phyloP scores from a whole-genome alignment of 2,113 vertebrate genomes.

The Pelusios castaneus region DNA sequence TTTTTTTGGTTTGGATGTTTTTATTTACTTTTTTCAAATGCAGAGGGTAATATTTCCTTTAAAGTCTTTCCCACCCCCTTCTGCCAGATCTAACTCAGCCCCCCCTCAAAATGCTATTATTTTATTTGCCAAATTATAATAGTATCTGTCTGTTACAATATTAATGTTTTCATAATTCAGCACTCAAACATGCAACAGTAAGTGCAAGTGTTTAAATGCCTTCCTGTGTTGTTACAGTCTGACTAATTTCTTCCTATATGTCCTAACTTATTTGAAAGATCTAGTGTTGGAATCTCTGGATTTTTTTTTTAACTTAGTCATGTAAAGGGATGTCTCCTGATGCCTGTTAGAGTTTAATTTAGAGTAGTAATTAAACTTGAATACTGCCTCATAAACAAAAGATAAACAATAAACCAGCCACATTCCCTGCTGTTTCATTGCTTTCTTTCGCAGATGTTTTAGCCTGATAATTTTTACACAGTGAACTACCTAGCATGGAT shows the following conservation, averaged over 20 bases:
- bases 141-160: constrained; percentile 63
- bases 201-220: constrained; percentile 67
- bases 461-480: constrained; percentile 94
- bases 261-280: constrained; percentile 77
- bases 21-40: constrained; percentile 30
- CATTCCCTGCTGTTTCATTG: constrained; percentile 97
- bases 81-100: constrained; percentile 12
- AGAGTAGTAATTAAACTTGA: constrained; percentile 99
- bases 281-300: constrained; percentile 70
- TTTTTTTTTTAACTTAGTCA: constrained; percentile 76
- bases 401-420: constrained; percentile 98
- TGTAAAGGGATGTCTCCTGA: constrained; percentile 91
- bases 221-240: constrained; percentile 72
- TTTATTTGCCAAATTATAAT: constrained; percentile 65
- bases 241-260: constrained; percentile 74
- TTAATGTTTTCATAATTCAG: constrained; percentile 71
- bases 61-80: constrained; percentile 20
- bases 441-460: constrained; percentile 96
- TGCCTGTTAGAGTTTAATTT: constrained; percentile 99
- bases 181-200: constrained; percentile 41
- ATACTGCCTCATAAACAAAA: constrained; percentile 99
- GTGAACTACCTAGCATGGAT: constrained; percentile 83
- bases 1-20: neutral
- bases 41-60: constrained; percentile 30
- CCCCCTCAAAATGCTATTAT: constrained; percentile 58